Conservation (phyloP, 2,113 vertebrate genomes). For the Reinhardtius hippoglossoides region DNA sequence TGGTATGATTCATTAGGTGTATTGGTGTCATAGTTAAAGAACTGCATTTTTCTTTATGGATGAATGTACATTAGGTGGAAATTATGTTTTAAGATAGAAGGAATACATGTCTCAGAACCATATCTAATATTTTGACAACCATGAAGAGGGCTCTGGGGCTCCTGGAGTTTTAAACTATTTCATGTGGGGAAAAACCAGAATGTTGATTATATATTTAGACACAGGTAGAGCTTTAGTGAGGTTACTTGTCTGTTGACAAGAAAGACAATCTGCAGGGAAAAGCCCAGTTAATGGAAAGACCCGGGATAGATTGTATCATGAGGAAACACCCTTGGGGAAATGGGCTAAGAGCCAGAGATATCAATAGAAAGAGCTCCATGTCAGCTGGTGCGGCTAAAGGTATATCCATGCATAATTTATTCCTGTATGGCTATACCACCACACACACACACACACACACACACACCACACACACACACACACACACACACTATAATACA, state of each 20-base stretch:
- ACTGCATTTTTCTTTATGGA: no score
- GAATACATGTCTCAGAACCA: background rate
- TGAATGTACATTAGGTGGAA: no score
- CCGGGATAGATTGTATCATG: slow-evolving; percentile 59
- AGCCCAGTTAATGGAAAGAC: slow-evolving; percentile 34
- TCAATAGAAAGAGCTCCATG: slow-evolving; percentile 65
- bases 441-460: background rate
- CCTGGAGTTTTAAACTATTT: background rate
- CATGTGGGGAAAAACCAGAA: background rate
- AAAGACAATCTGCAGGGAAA: slow-evolving; percentile 51
- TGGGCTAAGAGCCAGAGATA: slow-evolving; percentile 59
- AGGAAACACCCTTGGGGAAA: slow-evolving; percentile 57
- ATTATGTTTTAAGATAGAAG: background rate
- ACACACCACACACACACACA: slow-evolving; percentile 21
- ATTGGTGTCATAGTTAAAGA: background rate
- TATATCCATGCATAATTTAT: slow-evolving; percentile 72
- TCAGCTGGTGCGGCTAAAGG: slow-evolving; percentile 51
- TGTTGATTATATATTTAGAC: background rate
- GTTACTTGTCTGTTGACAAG: slow-evolving; percentile 29
- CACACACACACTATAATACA: slow-evolving; percentile 11
- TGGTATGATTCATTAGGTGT: background rate
- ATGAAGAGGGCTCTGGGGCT: background rate
- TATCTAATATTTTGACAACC: background rate
- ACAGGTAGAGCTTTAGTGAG: slow-evolving; percentile 16
- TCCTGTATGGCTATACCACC: slow-evolving; percentile 22